Evolutionary conservation across 2,113 vertebrate genomes (phyloP).

Genomic region (Spheniscus mendiculus): DNA sequence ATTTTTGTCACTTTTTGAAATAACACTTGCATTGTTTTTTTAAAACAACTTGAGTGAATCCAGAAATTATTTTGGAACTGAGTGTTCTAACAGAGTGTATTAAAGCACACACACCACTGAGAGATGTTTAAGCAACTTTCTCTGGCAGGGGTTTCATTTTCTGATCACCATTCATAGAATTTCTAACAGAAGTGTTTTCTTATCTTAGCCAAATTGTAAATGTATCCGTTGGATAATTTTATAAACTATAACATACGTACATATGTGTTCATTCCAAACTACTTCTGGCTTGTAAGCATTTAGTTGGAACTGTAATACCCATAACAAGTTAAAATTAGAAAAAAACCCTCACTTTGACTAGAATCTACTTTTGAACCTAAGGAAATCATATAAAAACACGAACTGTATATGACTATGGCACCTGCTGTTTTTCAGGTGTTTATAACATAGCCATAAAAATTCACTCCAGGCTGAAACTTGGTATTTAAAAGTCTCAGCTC

Average conservation of each 20-base stretch:
- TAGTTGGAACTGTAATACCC: slow-evolving; percentile 16
- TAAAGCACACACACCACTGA: not conserved
- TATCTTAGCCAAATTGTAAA: slow-evolving; percentile 2
- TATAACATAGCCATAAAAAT: slow-evolving; percentile 64
- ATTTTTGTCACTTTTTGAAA: not conserved
- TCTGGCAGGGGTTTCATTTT: not conserved
- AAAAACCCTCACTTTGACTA: not conserved
- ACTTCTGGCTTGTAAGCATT: slow-evolving; percentile 27
- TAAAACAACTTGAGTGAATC: not conserved
- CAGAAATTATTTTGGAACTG: not conserved
- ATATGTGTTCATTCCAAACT: slow-evolving; percentile 11
- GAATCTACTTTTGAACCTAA: slow-evolving; percentile 41
- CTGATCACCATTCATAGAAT: not conserved
- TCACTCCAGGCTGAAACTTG: slow-evolving; percentile 47
- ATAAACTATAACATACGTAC: slow-evolving; percentile 13
- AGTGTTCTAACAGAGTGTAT: not conserved
- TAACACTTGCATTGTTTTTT: not conserved
- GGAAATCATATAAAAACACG: not conserved
- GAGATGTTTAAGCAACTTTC: not conserved
- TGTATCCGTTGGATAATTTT: not conserved
- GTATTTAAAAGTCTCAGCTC: slow-evolving; percentile 60
- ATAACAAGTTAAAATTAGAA: slow-evolving; percentile 23
- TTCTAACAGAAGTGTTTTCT: not conserved
- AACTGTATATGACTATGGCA: slow-evolving; percentile 36
- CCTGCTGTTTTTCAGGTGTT: slow-evolving; percentile 70